These are phyloP conservation scores for Labia minor DNA, from an alignment of 2,888 invertebrate genomes.

Conservation along the genomic window DNA sequence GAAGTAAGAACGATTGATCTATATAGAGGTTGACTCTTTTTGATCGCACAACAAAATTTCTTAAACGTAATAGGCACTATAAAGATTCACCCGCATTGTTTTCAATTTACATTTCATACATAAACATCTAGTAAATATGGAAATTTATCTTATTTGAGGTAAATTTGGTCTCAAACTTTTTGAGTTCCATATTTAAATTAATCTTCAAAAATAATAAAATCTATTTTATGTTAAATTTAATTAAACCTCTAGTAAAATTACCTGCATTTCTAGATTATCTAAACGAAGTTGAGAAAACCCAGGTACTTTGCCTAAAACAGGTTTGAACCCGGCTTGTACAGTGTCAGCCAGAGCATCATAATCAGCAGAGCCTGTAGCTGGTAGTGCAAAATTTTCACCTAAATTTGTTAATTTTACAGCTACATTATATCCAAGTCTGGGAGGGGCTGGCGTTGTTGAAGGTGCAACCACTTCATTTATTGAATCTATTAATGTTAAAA, in stretches of 20 bases:
- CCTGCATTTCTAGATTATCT: slow-evolving; percentile 46
- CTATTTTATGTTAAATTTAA: too few species aligned
- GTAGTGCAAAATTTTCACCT: slow-evolving; percentile 65
- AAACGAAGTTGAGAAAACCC: slow-evolving; percentile 64
- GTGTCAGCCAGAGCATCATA: slow-evolving; percentile 58
- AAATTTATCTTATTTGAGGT: too few species aligned
- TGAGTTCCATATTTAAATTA: too few species aligned
- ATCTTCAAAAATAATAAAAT: too few species aligned
- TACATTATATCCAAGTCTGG: slow-evolving; percentile 56
- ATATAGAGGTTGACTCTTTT: too few species aligned
- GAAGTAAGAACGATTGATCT: too few species aligned
- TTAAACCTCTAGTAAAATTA: background rate
- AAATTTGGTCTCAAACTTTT: too few species aligned
- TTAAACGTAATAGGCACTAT: too few species aligned
- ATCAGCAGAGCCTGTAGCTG: slow-evolving; percentile 58
- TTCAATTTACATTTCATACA: too few species aligned
- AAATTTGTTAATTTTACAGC: slow-evolving; percentile 63
- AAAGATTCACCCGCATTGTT: too few species aligned
- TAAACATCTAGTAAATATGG: too few species aligned
- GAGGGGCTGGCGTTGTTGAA: slow-evolving; percentile 50
- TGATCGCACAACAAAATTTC: too few species aligned
- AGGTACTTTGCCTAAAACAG: slow-evolving; percentile 48
- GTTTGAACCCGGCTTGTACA: slow-evolving; percentile 52
- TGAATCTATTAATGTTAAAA: slow-evolving; percentile 30
- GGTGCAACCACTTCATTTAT: slow-evolving; percentile 48